Conservation (phyloP, 1,140 invertebrate genomes). For the Halictus rubicundus region DNA sequence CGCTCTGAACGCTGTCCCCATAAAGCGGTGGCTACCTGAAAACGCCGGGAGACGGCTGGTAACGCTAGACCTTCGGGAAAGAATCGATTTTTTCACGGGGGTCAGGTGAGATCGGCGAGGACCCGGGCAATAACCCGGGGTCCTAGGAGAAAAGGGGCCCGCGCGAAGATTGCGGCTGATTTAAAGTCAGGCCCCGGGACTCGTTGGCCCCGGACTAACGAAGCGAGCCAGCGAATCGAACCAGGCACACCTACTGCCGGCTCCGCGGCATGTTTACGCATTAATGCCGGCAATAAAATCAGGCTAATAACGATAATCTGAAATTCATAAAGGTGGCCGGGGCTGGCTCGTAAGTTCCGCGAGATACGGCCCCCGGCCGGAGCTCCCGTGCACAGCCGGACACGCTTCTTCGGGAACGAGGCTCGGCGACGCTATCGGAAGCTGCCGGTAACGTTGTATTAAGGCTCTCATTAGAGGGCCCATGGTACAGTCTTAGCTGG, state of each 20-base stretch:
- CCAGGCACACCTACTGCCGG: constrained; percentile 43
- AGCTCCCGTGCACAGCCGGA: background rate
- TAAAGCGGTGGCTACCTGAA: background rate
- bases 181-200: constrained; percentile 13
- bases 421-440: constrained; percentile 23
- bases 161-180: background rate
- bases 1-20: background rate
- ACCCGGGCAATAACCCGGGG: background rate
- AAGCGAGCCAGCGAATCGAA: constrained; percentile 29
- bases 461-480: constrained; percentile 24
- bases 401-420: background rate
- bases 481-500: background rate
- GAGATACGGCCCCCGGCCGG: constrained; percentile 49
- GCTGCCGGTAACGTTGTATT: constrained; percentile 38
- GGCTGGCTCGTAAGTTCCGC: constrained; percentile 53
- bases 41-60: background rate
- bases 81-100: background rate
- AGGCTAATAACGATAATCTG: constrained; percentile 68
- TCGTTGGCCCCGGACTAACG: constrained; percentile 10
- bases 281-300: constrained; percentile 63
- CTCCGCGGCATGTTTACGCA: constrained; percentile 50
- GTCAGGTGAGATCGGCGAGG: background rate
- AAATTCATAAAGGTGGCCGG: constrained; percentile 59
- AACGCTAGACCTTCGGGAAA: background rate
- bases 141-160: too few relatives aligned